Percentiles rank a stretch among this genome's conserved stretches.
These are phyloP conservation scores for Pissodes strobi DNA, from an alignment of 1,140 invertebrate genomes.

Conservation along the genomic window DNA sequence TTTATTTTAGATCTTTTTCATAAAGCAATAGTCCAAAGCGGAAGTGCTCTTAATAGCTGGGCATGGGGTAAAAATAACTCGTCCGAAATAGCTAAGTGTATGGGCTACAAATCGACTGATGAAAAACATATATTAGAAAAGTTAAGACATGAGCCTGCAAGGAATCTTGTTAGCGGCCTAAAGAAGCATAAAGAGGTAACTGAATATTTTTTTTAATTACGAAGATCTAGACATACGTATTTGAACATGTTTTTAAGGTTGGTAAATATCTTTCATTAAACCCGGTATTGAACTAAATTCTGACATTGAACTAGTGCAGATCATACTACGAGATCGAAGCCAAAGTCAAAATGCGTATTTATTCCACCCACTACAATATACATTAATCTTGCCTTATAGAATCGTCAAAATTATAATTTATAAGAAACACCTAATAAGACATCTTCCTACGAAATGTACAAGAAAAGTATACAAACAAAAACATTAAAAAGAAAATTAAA, in stretches of 20 bases:
- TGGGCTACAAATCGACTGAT: conserved; percentile 38
- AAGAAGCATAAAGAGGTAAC: conserved; percentile 53
- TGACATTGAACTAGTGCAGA: too few species aligned
- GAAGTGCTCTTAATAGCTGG: conserved; percentile 51
- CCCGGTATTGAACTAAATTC: too few species aligned
- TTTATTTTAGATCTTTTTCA: conserved; percentile 57
- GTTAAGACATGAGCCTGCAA: conserved; percentile 50
- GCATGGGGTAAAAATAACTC: conserved; percentile 35
- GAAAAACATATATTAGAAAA: conserved; percentile 40
- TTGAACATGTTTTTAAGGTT: background rate
- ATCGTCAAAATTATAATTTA: too few species aligned
- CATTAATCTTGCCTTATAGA: too few species aligned
- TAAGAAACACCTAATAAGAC: too few species aligned
- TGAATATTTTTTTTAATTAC: background rate
- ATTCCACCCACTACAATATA: too few species aligned
- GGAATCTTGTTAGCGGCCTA: conserved; percentile 51
- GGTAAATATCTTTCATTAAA: too few species aligned
- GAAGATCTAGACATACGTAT: background rate
- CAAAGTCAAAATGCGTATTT: too few species aligned
- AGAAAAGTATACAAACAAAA: too few species aligned
- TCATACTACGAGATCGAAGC: too few species aligned
- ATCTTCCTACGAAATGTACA: too few species aligned
- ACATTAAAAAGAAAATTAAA: too few species aligned
- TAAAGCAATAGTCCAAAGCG: conserved; percentile 65
- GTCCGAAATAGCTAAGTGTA: conserved; percentile 31